Percentiles rank a stretch among this genome's conserved stretches.
Evolutionary conservation across 2,797 vertebrate genomes (phyloP).

Genomic region (Pyrrhura leucotis): DNA sequence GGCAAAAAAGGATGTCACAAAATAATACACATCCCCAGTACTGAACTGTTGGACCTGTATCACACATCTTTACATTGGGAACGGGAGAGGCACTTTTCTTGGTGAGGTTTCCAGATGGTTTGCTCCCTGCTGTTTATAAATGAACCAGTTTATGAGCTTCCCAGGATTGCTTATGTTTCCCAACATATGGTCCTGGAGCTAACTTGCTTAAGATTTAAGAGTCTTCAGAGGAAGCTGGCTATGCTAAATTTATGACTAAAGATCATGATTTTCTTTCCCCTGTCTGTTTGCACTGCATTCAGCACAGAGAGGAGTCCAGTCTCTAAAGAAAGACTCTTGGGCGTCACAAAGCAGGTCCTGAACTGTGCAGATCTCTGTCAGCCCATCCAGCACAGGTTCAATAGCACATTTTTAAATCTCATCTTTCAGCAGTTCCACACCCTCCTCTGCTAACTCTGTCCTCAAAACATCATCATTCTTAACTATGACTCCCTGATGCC

Average conservation of each 20-base stretch:
- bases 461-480: neutral
- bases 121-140: neutral
- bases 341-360: neutral
- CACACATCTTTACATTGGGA: neutral
- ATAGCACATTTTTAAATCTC: neutral
- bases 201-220: neutral
- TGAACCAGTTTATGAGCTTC: neutral
- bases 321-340: neutral
- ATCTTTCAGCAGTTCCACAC: neutral
- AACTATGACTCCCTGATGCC: neutral
- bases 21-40: neutral
- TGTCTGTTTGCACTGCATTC: neutral
- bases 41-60: neutral
- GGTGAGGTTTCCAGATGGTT: neutral
- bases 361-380: neutral
- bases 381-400: neutral
- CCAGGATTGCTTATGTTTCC: neutral
- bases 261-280: neutral
- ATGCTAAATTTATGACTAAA: neutral
- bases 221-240: neutral
- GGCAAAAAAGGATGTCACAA: neutral
- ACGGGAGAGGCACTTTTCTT: neutral
- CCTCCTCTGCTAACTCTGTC: neutral
- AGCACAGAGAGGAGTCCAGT: neutral
- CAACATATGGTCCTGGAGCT: neutral